These are phyloP conservation scores for Boloria selene DNA, from an alignment of 2,888 invertebrate species.

Conservation along the genomic window DNA sequence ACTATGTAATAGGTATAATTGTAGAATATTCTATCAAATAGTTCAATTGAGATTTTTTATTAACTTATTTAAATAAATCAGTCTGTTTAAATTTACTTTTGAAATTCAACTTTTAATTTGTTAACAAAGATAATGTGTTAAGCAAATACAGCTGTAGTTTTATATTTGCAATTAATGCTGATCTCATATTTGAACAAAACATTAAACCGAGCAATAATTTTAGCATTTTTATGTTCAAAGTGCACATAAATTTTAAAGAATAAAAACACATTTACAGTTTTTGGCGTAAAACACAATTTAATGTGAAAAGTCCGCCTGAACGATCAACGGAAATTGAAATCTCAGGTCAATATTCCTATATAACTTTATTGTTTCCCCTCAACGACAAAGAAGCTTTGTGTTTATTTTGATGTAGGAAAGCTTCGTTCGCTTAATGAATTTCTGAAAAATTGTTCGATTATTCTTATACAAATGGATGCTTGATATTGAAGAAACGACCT, in stretches of 20 bases:
- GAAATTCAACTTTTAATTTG: not conserved
- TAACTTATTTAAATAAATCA: too few relatives aligned
- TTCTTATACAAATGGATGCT: too few relatives aligned
- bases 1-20: too few relatives aligned
- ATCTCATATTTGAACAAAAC: not conserved
- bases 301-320: conserved; percentile 19
- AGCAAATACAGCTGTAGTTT: not conserved
- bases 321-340: conserved; percentile 22
- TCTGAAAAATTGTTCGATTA: too few relatives aligned
- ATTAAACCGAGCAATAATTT: not conserved
- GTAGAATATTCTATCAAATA: too few relatives aligned
- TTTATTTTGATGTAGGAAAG: not conserved
- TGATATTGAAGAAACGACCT: too few relatives aligned
- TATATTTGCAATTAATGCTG: not conserved
- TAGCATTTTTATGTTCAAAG: conserved; percentile 28
- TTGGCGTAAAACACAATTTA: conserved; percentile 24
- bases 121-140: too few relatives aligned
- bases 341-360: conserved; percentile 25
- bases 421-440: too few relatives aligned
- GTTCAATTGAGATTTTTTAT: too few relatives aligned
- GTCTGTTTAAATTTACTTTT: not conserved
- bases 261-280: conserved; percentile 25
- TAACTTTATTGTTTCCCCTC: conserved; percentile 12
- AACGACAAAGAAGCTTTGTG: not conserved
- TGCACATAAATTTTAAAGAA: conserved; percentile 28